These are phyloP conservation scores for Romanogobio albipinnatus DNA, from an alignment of 2,113 vertebrate species.

Conservation along the genomic window DNA sequence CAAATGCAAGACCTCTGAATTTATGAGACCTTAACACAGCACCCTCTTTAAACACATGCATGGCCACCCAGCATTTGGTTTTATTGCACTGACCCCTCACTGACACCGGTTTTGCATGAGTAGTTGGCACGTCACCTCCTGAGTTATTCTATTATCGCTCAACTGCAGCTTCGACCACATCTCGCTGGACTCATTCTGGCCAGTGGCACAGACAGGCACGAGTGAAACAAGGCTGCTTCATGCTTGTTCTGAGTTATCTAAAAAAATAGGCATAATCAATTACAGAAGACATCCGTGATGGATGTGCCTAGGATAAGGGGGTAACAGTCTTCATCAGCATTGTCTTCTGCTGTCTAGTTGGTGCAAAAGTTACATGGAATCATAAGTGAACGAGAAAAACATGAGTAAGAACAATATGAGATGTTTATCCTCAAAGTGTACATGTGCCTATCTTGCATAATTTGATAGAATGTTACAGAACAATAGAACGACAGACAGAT, in stretches of 20 bases:
- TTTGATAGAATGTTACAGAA: neutral
- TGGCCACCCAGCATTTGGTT: slow-evolving; percentile 42
- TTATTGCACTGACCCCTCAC: slow-evolving; percentile 62
- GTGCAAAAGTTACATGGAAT: neutral
- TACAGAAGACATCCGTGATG: slow-evolving; percentile 23
- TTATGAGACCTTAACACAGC: slow-evolving; percentile 19
- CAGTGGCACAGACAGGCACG: slow-evolving; percentile 61
- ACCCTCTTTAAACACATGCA: slow-evolving; percentile 29
- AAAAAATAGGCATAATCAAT: slow-evolving; percentile 21
- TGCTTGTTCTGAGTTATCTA: slow-evolving; percentile 5
- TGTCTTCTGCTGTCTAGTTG: neutral
- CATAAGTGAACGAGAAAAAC: neutral
- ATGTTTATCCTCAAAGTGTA: neutral
- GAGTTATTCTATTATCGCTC: slow-evolving; percentile 69
- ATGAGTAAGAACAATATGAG: neutral
- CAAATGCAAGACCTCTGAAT: slow-evolving; percentile 5
- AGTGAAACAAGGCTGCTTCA: slow-evolving; percentile 60
- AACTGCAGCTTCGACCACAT: slow-evolving; percentile 69
- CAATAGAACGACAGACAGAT: too few relatives aligned
- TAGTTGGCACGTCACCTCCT: slow-evolving; percentile 65
- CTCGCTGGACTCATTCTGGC: slow-evolving; percentile 62
- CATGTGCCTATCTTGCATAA: neutral
- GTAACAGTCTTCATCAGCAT: slow-evolving; percentile 3
- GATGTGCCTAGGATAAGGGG: neutral
- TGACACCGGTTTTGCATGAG: slow-evolving; percentile 70